These are phyloP conservation scores for Rattus rattus DNA, from an alignment of 2,113 vertebrate species.

Conservation along the genomic window DNA sequence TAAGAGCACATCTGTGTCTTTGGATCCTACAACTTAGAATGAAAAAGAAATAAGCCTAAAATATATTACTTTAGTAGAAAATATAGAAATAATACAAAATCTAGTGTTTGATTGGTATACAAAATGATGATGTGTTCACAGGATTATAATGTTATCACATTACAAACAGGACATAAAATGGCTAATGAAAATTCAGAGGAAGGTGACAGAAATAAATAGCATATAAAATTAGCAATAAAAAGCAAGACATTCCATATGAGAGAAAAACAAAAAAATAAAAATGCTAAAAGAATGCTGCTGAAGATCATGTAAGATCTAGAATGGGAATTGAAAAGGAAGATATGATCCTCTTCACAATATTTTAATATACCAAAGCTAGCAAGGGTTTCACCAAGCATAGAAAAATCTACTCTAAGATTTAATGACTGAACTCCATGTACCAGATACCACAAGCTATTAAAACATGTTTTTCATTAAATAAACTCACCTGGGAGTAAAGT, in stretches of 20 bases:
- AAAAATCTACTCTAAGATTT: conserved; percentile 52
- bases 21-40: background rate
- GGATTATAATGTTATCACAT: conserved; percentile 44
- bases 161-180: conserved; percentile 40
- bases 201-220: background rate
- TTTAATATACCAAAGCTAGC: conserved; percentile 33
- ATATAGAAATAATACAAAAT: conserved; percentile 36
- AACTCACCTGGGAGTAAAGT: background rate
- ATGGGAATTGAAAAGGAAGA: background rate
- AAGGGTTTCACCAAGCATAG: background rate
- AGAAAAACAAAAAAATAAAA: conserved; percentile 51
- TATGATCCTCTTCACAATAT: background rate
- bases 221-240: background rate
- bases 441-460: conserved; percentile 3
- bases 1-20: background rate
- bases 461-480: conserved; percentile 15
- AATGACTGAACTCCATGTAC: conserved; percentile 6
- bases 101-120: background rate
- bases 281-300: background rate
- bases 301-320: conserved; percentile 43
- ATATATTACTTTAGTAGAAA: conserved; percentile 14
- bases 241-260: background rate
- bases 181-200: conserved; percentile 45
- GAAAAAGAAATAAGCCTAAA: background rate
- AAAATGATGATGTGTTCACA: background rate